Evolutionary conservation across 2,113 vertebrate species (phyloP).

Genomic region (Daboia siamensis): DNA sequence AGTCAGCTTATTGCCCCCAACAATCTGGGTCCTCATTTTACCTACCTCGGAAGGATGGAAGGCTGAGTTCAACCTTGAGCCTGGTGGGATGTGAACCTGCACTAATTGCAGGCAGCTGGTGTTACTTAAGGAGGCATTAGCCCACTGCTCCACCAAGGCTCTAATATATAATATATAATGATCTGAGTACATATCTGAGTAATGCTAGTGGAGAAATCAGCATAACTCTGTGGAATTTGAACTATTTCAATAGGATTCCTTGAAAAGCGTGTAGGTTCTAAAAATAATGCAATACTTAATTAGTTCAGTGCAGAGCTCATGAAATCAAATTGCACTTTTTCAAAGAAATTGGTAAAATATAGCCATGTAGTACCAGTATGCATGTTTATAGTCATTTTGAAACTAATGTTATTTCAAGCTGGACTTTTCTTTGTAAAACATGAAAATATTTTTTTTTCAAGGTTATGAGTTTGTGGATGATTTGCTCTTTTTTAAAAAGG

Average conservation of each 20-base stretch:
- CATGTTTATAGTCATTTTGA: neutral
- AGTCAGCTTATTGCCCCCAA: too few relatives aligned
- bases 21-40: too few relatives aligned
- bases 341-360: slow-evolving; percentile 22
- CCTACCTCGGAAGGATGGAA: too few relatives aligned
- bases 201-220: neutral
- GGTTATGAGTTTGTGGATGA: slow-evolving; percentile 1
- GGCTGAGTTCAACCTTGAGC: too few relatives aligned
- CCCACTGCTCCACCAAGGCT: too few relatives aligned
- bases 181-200: neutral
- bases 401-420: neutral
- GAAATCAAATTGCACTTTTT: slow-evolving; percentile 11
- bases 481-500: slow-evolving; percentile 2
- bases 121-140: too few relatives aligned
- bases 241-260: neutral
- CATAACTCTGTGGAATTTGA: neutral
- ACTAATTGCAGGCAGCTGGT: too few relatives aligned
- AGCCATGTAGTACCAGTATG: neutral
- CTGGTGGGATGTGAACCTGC: too few relatives aligned
- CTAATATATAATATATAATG: too few relatives aligned
- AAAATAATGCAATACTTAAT: neutral
- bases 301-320: neutral
- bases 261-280: neutral
- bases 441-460: slow-evolving; percentile 24
- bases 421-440: slow-evolving; percentile 25